Evolutionary conservation across 1,140 invertebrate genomes (phyloP).

Genomic region (Lucilia cuprina): DNA sequence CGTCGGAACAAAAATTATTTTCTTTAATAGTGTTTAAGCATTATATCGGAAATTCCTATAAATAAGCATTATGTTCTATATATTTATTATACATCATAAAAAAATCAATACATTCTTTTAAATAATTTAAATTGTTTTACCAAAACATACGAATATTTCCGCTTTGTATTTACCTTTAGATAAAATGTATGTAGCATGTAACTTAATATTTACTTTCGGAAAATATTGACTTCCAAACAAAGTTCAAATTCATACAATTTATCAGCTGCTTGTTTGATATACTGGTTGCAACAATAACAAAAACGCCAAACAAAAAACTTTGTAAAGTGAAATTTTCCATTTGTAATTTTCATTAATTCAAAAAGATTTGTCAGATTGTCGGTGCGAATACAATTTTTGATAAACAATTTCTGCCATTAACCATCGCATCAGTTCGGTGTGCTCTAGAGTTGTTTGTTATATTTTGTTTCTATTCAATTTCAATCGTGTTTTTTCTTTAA

Average conservation of each 20-base stretch:
- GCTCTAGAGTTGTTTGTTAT: not conserved
- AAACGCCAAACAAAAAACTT: not conserved
- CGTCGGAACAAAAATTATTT: too few species aligned
- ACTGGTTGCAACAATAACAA: not conserved
- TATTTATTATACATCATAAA: too few species aligned
- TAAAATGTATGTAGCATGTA: not conserved
- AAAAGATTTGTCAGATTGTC: not conserved
- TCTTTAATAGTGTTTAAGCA: too few species aligned
- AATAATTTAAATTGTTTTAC: too few species aligned
- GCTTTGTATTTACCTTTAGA: too few species aligned
- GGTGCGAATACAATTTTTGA: not conserved
- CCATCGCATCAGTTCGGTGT: not conserved
- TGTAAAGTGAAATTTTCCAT: conserved; percentile 4
- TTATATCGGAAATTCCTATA: too few species aligned
- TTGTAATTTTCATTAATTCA: conserved; percentile 5
- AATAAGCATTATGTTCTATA: too few species aligned
- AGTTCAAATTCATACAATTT: conserved; percentile 16
- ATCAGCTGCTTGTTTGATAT: not conserved
- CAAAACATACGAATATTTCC: too few species aligned
- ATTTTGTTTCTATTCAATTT: not conserved
- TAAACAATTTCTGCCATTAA: not conserved
- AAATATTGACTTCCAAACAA: not conserved
- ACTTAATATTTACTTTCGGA: not conserved
- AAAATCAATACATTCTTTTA: too few species aligned
- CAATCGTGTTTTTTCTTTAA: not conserved